Base-by-base conservation (phyloP, 2,888 invertebrate genomes). In the Therioaphis trifolii region DNA sequence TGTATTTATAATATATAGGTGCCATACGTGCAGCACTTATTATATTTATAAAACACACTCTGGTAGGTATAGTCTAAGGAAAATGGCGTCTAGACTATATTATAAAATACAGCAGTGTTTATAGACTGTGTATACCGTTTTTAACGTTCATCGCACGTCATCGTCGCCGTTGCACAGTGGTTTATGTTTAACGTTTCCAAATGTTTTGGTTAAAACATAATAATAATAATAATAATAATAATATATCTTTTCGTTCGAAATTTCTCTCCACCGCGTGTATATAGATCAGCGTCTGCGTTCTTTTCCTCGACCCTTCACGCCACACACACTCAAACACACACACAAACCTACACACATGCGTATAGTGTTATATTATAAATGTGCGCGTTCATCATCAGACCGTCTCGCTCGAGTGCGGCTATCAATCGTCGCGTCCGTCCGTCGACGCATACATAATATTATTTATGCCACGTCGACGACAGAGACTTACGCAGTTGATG, bases 171-270 rank as follows among this genome's bases (percentile, higher is more conserved):
- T 14, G 4, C 24, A 46, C 27, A 18, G 46, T 46, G 15, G 29
- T 49, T 49, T 66, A 66, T 46, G 66, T 76, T 66, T 24, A 77
- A 35, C 52, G 66, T 66, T 66, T 66, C 77, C 66, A 77, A 66
- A 77, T 77, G 77, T 77, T 77, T 49, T 35, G 49, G 66, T 49
- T 35, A 11, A 49, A 55, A 24, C 58, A 21, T 58, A 58, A 35
- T 35, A 35, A 35, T 35, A 35, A 21, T 58, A 58, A 35, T 35
- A 35, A 35, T 35, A 35, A 35, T 35, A 35, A 35, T 35, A 35
- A 35, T 35, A 69, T 43, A 35, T 69, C 24, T 55, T 55, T 74
- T 35, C 74, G 21, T 21, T 35, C 15, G 40, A 55, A 55, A 35
- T 35, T 55, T 55, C 55, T 21, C 15, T 35, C 55, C n/a, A 14